phyloP scores from a whole-genome alignment of 2,888 invertebrate genomes.

The Drosophila meridiana region DNA sequence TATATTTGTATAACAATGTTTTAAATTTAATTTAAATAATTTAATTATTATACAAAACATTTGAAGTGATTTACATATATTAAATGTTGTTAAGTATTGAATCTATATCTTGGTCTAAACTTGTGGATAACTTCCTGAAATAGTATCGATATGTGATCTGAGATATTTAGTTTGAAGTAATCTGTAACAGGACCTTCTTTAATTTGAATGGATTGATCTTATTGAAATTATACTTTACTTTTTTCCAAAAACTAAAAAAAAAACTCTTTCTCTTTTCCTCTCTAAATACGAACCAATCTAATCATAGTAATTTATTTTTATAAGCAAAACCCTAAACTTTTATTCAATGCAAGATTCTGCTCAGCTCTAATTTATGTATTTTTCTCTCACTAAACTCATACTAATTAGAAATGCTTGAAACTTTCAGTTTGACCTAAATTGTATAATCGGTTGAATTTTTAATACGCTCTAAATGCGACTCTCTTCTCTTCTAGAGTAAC shows the following conservation, averaged over 20 bases:
- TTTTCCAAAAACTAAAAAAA: neutral
- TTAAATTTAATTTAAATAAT: conserved; percentile 1
- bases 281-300: neutral
- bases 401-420: neutral
- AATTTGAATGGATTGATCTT: neutral
- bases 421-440: conserved; percentile 17
- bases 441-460: neutral
- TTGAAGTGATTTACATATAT: neutral
- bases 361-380: neutral
- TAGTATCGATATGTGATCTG: neutral
- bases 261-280: no score
- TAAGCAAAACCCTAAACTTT: neutral
- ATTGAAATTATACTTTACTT: neutral
- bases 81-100: neutral
- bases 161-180: neutral
- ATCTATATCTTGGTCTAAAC: neutral
- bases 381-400: neutral
- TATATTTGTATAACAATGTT: neutral
- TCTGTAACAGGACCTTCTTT: neutral
- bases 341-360: neutral
- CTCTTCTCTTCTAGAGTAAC: neutral
- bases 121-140: neutral
- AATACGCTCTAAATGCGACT: conserved; percentile 1
- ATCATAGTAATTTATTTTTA: neutral
- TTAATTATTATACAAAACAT: neutral